These are phyloP conservation scores for Acleris laterana DNA, from an alignment of 2,888 invertebrate genomes.

Conservation along the genomic window DNA sequence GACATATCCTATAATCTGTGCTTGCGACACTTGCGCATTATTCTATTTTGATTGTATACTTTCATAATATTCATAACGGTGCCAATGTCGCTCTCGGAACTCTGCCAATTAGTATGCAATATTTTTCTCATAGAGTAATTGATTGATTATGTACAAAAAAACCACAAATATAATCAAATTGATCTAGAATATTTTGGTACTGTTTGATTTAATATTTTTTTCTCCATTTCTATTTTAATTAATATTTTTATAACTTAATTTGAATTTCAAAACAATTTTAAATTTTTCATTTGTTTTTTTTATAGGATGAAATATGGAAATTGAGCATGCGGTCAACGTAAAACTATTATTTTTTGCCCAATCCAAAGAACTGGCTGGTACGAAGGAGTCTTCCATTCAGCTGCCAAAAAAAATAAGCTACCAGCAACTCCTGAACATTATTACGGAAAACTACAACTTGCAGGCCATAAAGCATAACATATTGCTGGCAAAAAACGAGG, in stretches of 20 bases:
- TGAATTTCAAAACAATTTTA: too few species aligned
- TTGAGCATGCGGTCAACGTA: slow-evolving; percentile 80
- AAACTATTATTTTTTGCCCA: slow-evolving; percentile 95
- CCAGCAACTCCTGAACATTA: slow-evolving; percentile 83
- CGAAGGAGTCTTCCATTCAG: slow-evolving; percentile 79
- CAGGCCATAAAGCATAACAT: slow-evolving; percentile 87
- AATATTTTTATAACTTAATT: too few species aligned
- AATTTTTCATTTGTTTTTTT: slow-evolving; percentile 30
- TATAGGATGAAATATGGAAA: slow-evolving; percentile 75
- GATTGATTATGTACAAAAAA: neutral
- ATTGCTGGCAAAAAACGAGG: slow-evolving; percentile 93
- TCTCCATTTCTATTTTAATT: too few species aligned
- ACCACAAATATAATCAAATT: too few species aligned
- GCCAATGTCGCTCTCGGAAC: slow-evolving; percentile 1
- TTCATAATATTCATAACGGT: neutral
- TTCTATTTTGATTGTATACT: neutral
- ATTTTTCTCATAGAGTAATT: neutral
- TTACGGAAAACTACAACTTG: slow-evolving; percentile 87
- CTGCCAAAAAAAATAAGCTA: slow-evolving; percentile 83
- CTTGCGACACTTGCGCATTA: neutral
- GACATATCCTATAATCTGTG: too few species aligned
- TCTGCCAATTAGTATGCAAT: slow-evolving; percentile 12
- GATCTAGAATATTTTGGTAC: too few species aligned
- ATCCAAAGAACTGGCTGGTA: slow-evolving; percentile 92
- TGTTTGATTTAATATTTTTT: too few species aligned